Conservation (phyloP, 2,888 invertebrate species). For the Chloroclysta siterata region DNA sequence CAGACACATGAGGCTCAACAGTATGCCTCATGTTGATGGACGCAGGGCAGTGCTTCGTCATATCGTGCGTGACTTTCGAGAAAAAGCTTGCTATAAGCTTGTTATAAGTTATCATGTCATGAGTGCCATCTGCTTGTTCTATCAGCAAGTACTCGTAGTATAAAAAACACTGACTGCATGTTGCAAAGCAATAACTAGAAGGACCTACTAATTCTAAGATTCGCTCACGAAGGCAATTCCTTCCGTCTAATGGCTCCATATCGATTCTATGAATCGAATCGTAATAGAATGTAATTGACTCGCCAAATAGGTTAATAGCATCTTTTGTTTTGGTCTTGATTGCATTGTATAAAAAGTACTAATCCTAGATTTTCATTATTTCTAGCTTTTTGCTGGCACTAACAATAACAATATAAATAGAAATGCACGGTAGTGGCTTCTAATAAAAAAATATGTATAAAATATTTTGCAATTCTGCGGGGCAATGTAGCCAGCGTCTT, state of each 20-base stretch:
- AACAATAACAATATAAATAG: neutral
- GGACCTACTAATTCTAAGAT: conserved; percentile 43
- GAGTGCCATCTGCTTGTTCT: too few species aligned
- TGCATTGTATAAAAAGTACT: conserved; percentile 14
- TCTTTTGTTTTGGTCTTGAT: conserved; percentile 28
- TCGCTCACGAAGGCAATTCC: conserved; percentile 48
- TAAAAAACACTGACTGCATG: conserved; percentile 3
- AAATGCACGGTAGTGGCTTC: neutral
- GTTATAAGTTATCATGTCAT: neutral
- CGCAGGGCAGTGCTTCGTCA: too few species aligned
- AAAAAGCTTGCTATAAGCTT: too few species aligned
- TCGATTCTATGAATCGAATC: conserved; percentile 48
- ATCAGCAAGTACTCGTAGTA: too few species aligned
- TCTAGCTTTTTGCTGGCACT: neutral
- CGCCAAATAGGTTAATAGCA: conserved; percentile 43
- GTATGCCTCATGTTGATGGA: too few species aligned
- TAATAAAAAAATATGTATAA: neutral
- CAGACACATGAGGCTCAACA: too few species aligned
- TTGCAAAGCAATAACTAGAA: conserved; percentile 19
- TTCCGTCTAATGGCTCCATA: conserved; percentile 49
- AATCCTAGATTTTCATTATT: conserved; percentile 7
- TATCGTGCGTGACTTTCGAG: too few species aligned
- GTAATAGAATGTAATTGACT: conserved; percentile 40
- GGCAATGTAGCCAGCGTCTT: too few species aligned
- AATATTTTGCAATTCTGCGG: too few species aligned